Base-by-base conservation (phyloP, 2,797 vertebrate species). In the Mormyrops boulengeri region DNA sequence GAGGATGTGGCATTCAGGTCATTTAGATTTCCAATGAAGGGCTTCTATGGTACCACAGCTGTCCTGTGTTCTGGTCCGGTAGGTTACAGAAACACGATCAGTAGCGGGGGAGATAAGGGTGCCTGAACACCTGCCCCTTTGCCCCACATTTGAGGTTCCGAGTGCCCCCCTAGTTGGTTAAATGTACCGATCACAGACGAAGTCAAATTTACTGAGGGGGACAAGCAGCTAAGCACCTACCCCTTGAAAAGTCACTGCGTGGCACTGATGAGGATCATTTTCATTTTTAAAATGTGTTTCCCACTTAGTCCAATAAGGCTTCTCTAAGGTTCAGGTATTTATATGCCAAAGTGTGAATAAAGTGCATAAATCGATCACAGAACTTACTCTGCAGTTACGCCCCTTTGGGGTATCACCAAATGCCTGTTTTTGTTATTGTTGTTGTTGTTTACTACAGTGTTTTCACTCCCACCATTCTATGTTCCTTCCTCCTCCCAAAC, bases 281-380 rank as follows among this genome's bases (percentile, higher is more conserved):
- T 77, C 34, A 77, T 77, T 41, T 41, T 41, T 19, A 30, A 73
- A 77, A 44, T 44, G 3, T 41, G 17, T 87, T 38, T 87, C 86
- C 86, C 34, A 41, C 19, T 57, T 87, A 34, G 34, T 60, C 86
- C 30, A 87, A n/a, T 41, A 47, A 17, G 86, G 55, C 34, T 57
- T 55, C 34, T 41, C 52, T 22, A 19, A 69, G n/a, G 60, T 69
- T 69, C 66, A 88, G 26, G 34, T 30, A 60, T 57, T 87, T 86
- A 17, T 53, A 30, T 30, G 19, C 50, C 34, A 26, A 88, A 57
- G 60, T 66, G 87, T 66, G 87, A 88, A 66, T 88, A 88, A 88
- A 88, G 87, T 88, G 87, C 87, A 88, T 88, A 88, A 41, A 88
- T 60, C 1, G 55, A 88, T 88, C 60, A 66, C 11, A 30, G 60